Evolutionary conservation across 2,113 vertebrate species (phyloP).

Genomic region (Nasalis larvatus): DNA sequence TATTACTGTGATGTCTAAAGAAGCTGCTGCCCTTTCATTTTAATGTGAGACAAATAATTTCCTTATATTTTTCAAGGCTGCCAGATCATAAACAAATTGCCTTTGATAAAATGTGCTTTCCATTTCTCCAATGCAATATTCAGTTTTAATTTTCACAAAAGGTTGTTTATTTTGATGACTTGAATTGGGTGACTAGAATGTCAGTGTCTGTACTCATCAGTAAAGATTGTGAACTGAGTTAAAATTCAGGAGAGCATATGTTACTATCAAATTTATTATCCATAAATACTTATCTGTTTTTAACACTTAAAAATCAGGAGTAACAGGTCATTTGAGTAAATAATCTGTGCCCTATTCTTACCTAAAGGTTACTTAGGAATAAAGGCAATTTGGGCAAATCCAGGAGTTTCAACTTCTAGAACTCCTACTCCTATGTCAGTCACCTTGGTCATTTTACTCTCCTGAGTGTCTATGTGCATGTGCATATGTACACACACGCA

Average conservation of each 20-base stretch:
- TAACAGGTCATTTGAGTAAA: constrained; percentile 48
- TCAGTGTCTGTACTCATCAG: constrained; percentile 73
- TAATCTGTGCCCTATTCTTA: constrained; percentile 24
- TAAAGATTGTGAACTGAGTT: constrained; percentile 65
- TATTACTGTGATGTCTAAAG: constrained; percentile 60
- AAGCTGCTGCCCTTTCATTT: constrained; percentile 60
- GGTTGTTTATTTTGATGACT: constrained; percentile 68
- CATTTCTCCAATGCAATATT: constrained; percentile 73
- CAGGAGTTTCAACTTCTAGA: not conserved
- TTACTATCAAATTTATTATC: constrained; percentile 51
- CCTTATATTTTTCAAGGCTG: constrained; percentile 47
- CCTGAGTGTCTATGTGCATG: not conserved
- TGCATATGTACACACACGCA: fast-evolving
- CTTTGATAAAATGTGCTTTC: constrained; percentile 78
- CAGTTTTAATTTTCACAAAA: constrained; percentile 75
- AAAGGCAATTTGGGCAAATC: not conserved
- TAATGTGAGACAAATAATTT: constrained; percentile 35
- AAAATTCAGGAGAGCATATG: constrained; percentile 34
- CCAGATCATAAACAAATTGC: constrained; percentile 76
- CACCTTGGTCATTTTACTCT: not conserved
- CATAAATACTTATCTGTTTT: constrained; percentile 54
- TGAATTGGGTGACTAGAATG: constrained; percentile 71
- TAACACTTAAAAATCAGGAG: constrained; percentile 58
- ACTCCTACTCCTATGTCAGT: not conserved
- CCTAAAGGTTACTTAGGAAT: constrained; percentile 27